phyloP scores from a whole-genome alignment of 2,797 vertebrate species.

The Ispidina lecontei region DNA sequence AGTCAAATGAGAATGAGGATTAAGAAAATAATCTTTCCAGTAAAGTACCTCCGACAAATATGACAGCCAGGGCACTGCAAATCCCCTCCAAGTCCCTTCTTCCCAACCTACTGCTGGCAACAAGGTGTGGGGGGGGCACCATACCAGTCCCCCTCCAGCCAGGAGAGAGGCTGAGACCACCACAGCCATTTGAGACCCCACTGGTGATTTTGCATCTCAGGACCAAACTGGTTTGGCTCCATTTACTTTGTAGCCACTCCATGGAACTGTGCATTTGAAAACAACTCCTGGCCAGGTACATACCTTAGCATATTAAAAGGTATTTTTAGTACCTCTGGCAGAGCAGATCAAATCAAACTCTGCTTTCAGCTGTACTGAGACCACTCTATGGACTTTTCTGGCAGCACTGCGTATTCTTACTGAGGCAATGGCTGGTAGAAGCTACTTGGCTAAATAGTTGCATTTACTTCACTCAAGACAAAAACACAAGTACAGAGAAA shows the following conservation, averaged over 20 bases:
- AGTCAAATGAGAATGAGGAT: background rate
- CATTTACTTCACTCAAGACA: background rate
- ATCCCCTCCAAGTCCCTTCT: background rate
- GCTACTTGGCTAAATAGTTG: background rate
- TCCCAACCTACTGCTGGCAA: background rate
- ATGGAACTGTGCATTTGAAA: background rate
- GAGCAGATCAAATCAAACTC: background rate
- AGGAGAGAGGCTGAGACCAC: background rate
- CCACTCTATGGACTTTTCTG: background rate
- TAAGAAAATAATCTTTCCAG: background rate
- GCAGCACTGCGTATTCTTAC: background rate
- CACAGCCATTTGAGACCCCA: background rate
- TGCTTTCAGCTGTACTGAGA: background rate
- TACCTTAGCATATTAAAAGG: background rate
- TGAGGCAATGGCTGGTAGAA: background rate
- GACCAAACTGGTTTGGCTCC: rapidly evolving
- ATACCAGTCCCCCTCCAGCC: rapidly evolving
- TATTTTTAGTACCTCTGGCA: conserved; percentile 40
- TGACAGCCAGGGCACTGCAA: background rate
- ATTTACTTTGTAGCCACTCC: background rate
- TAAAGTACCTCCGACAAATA: background rate
- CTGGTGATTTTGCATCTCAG: background rate
- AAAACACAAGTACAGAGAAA: background rate
- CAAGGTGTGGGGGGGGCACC: background rate
- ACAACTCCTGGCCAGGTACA: conserved; percentile 2